phyloP scores from a whole-genome alignment of 1,140 invertebrate species.

The Harlomillsia oculata region DNA sequence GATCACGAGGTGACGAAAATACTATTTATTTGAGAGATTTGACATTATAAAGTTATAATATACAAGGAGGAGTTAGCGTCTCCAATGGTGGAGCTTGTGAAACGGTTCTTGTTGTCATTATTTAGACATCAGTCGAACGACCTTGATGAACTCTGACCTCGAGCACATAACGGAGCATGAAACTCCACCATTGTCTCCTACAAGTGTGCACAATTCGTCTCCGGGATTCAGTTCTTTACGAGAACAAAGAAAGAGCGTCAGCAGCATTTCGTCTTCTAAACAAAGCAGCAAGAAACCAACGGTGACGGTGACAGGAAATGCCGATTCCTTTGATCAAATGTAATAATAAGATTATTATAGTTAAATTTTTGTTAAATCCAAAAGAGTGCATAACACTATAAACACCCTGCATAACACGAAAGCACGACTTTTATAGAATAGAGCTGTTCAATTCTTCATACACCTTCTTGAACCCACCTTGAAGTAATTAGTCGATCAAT shows the following conservation, averaged over 20 bases:
- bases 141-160: constrained; percentile 46
- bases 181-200: constrained; percentile 29
- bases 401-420: too few species aligned
- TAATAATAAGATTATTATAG: neutral
- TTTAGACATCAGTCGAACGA: constrained; percentile 62
- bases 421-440: constrained; percentile 3
- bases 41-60: too few species aligned
- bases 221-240: constrained; percentile 6
- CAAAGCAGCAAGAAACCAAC: neutral
- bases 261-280: constrained; percentile 16
- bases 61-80: too few species aligned
- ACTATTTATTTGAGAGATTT: neutral
- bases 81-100: too few species aligned
- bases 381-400: too few species aligned
- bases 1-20: constrained; percentile 54
- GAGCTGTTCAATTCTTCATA: constrained; percentile 50
- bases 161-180: constrained; percentile 35
- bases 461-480: constrained; percentile 48
- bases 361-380: neutral
- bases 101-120: too few species aligned
- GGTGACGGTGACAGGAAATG: neutral
- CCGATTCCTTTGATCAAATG: constrained; percentile 29
- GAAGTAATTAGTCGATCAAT: neutral
- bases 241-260: constrained; percentile 22
- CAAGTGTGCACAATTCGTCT: constrained; percentile 11